Conservation (phyloP, 2,113 vertebrate species). For the Columbina picui region DNA sequence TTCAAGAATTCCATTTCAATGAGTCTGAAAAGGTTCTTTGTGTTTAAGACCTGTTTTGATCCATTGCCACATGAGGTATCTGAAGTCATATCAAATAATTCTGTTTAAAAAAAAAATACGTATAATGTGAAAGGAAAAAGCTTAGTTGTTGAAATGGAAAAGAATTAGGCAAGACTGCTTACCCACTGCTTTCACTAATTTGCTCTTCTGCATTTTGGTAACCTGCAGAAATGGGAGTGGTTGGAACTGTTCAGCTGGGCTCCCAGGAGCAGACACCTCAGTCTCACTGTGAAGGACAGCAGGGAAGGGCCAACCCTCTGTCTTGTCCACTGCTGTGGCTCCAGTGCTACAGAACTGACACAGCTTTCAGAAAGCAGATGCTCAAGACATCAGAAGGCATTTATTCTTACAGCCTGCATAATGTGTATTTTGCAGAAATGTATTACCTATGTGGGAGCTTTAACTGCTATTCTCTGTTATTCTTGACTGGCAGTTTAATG, state of each 20-base stretch:
- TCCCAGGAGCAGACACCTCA: not conserved
- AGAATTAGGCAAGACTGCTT: not conserved
- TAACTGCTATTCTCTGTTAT: not conserved
- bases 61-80: not conserved
- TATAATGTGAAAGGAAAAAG: not conserved
- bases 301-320: not conserved
- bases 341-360: not conserved
- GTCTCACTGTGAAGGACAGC: not conserved
- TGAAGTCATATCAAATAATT: not conserved
- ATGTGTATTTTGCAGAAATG: not conserved
- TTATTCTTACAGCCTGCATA: not conserved
- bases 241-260: not conserved
- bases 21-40: not conserved
- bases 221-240: not conserved
- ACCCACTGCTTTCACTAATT: not conserved
- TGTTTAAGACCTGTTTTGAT: not conserved
- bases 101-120: not conserved
- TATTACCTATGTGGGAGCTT: not conserved
- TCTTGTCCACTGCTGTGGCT: not conserved
- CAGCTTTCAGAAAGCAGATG: not conserved
- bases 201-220: not conserved
- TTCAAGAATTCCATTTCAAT: not conserved
- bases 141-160: not conserved
- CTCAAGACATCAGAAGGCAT: not conserved
- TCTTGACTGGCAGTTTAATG: not conserved